These are phyloP conservation scores for Coregonus suidteri DNA, from an alignment of 2,797 vertebrate species.

Conservation along the genomic window DNA sequence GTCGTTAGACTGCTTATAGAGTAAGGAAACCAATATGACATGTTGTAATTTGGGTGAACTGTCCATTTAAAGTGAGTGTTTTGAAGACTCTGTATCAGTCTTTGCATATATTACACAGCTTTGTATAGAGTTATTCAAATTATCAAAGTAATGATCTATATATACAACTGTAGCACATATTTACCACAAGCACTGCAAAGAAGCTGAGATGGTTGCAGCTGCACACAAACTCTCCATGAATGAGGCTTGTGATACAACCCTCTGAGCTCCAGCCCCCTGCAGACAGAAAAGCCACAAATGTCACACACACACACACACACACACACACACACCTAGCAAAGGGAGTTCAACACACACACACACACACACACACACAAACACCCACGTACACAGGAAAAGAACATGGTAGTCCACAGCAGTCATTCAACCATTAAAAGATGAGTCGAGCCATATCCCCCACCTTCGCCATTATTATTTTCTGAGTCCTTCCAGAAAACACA, in stretches of 20 bases:
- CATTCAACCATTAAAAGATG: neutral
- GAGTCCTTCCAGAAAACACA: conserved; percentile 73
- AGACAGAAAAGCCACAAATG: neutral
- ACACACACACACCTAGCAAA: neutral
- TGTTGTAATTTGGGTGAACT: no score
- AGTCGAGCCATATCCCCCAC: conserved; percentile 36
- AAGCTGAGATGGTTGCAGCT: conserved; percentile 77
- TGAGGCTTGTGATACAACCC: conserved; percentile 50
- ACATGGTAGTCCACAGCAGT: neutral
- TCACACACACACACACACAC: neutral
- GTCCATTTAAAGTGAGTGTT: neutral
- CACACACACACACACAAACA: no score
- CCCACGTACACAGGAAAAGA: no score
- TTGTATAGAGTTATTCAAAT: neutral
- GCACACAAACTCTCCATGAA: conserved; percentile 49
- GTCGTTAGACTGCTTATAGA: no score
- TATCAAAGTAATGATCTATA: no score
- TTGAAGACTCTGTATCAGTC: neutral
- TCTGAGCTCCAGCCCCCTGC: conserved; percentile 66
- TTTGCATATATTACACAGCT: no score
- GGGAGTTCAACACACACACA: no score
- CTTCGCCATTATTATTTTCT: neutral
- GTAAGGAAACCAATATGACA: no score
- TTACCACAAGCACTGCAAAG: conserved; percentile 80
- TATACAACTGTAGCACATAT: neutral